Base-by-base conservation (phyloP, 2,113 vertebrate genomes). In the Syngnathus scovelli region DNA sequence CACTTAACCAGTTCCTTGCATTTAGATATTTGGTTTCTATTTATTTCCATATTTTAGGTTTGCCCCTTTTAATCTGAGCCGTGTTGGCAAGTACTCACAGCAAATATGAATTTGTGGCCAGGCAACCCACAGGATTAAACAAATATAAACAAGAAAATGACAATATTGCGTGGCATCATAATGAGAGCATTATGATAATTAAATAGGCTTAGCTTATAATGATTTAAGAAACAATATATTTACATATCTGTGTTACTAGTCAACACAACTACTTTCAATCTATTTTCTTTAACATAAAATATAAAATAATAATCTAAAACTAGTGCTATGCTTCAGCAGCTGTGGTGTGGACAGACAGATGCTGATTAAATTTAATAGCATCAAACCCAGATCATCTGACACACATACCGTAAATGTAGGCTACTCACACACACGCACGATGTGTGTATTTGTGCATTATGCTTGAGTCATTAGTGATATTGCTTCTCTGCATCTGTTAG, bases 111-210 rank as follows among this genome's bases (percentile, higher is more conserved):
- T 68, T 12, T 1, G 59, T 73, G 58, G 33, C 44, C 58, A 19
- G 44, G 51, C 69, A 59, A 62, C 43, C 19, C 11, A 39, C 70
- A 80, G 69, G 76, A 51, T 77, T 78, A 79, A 75, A 74, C 44
- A 71, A 79, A 77, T 67, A 70, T 13, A 75, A 79, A 77, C 49
- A 60, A 78, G 71, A 23, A 80, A 82, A 82, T 72, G 52, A 75
- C 52, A 52, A 65, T 16, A 49, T 60, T 49, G 64, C 70, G 66
- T 37, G 23, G 33, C 63, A 48, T 33, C 74, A 68, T 84, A 78
- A 83, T 76, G 80, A 75, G 44, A 71, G 62, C 79, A 88, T 87
- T 83, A 83, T 72, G 73, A 83, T 87, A 83, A 89, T 89, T 82
- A 86, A 88, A 88, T 83, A 77, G 80, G 77, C 78, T 64, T 33